These are phyloP conservation scores for Apogon hyalosoma DNA, from an alignment of 2,797 vertebrate species.

Conservation along the genomic window DNA sequence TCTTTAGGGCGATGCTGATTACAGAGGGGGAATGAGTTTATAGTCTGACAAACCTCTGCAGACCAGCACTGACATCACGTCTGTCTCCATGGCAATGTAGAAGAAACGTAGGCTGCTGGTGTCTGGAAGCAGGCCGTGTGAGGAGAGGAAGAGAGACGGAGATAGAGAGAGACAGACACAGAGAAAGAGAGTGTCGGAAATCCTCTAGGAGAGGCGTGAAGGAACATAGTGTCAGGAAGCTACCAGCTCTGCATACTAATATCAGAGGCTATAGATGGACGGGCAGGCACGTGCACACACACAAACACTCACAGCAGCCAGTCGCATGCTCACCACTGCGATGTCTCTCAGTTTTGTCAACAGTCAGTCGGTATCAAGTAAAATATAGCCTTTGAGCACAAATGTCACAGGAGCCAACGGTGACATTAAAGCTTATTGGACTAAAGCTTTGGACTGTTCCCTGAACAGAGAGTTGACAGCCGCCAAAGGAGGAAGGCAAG, in stretches of 20 bases:
- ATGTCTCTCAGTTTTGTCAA: slow-evolving; percentile 75
- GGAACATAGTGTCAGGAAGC: slow-evolving; percentile 81
- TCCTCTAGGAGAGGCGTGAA: slow-evolving; percentile 77
- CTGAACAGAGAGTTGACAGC: slow-evolving; percentile 21
- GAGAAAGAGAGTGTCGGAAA: slow-evolving; percentile 73
- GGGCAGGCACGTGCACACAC: slow-evolving; percentile 15
- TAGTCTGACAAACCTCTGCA: slow-evolving; percentile 58
- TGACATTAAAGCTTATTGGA: slow-evolving; percentile 78
- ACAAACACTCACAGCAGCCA: slow-evolving; percentile 13
- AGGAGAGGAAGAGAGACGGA: slow-evolving; percentile 58
- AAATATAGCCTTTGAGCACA: slow-evolving; percentile 77
- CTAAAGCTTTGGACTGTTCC: slow-evolving; percentile 48
- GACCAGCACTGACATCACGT: slow-evolving; percentile 83
- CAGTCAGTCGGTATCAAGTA: slow-evolving; percentile 75
- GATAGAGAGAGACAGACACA: slow-evolving; percentile 60
- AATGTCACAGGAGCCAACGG: slow-evolving; percentile 75
- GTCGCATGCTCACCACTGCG: slow-evolving; percentile 16
- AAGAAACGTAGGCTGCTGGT: slow-evolving; percentile 74
- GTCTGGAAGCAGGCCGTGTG: slow-evolving; percentile 64
- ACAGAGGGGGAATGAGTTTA: slow-evolving; percentile 45
- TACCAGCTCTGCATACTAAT: slow-evolving; percentile 80
- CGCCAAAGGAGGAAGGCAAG: slow-evolving; percentile 1
- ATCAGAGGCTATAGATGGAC: slow-evolving; percentile 51
- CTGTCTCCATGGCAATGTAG: slow-evolving; percentile 86
- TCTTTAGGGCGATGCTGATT: slow-evolving; percentile 50